Evolutionary conservation across 2,888 invertebrate genomes (phyloP).

Genomic region (Chamaedrilus cognettii): DNA sequence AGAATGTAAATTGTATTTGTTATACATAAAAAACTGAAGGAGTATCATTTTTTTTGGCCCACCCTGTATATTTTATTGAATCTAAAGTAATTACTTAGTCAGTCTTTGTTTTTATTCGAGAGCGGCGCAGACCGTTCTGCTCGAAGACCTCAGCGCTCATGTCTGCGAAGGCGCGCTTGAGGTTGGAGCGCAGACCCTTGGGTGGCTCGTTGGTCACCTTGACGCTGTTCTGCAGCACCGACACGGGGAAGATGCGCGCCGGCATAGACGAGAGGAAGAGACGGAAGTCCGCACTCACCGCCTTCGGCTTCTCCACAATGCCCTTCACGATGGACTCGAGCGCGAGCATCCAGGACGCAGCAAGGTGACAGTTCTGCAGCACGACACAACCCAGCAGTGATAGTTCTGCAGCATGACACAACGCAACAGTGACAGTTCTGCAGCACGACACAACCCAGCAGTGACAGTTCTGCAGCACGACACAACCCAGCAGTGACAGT

Average conservation of each 20-base stretch:
- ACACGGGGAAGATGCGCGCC: constrained; percentile 58
- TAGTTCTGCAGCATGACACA: too few relatives aligned
- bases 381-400: too few relatives aligned
- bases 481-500: constrained; percentile 61
- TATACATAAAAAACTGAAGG: too few relatives aligned
- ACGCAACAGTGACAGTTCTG: constrained; percentile 61
- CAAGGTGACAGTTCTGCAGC: constrained; percentile 60
- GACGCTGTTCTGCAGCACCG: constrained; percentile 60
- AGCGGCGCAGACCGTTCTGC: constrained; percentile 65
- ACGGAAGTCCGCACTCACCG: constrained; percentile 57
- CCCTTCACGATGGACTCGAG: constrained; percentile 59
- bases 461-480: too few relatives aligned
- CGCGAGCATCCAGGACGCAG: constrained; percentile 60
- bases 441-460: too few relatives aligned
- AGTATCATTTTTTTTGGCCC: too few relatives aligned
- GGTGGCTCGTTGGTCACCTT: constrained; percentile 62
- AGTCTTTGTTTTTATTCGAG: too few relatives aligned
- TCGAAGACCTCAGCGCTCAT: constrained; percentile 83
- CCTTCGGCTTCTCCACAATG: constrained; percentile 53
- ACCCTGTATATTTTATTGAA: too few relatives aligned
- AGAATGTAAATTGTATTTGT: too few relatives aligned
- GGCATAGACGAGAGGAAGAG: constrained; percentile 61
- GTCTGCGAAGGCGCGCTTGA: constrained; percentile 78
- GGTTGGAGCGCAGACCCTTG: constrained; percentile 69
- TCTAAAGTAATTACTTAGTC: too few relatives aligned